Evolutionary conservation across 2,888 invertebrate genomes (phyloP), one percentile per base, ranked within the genome.

Genomic region (Papilio demoleus): DNA sequence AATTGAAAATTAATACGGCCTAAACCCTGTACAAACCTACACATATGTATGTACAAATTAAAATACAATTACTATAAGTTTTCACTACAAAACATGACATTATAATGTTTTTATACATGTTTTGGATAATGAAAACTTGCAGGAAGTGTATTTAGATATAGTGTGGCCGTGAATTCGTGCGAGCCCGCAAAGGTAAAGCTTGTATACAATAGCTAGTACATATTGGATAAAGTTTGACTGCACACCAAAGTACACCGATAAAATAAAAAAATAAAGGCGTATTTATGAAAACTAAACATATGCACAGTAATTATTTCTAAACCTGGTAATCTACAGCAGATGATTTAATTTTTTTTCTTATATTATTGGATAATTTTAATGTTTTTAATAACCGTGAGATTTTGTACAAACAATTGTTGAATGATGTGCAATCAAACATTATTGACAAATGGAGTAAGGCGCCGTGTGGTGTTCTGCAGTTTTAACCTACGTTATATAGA

Each of bases 381-480:
- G 4, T 9, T 8, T 36, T 36, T 36, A 11, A 9, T n/a, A n/a
- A n/a, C n/a, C n/a, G n/a, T n/a, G n/a, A n/a, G n/a, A n/a, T n/a
- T n/a, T n/a, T n/a, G n/a, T 36, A 8, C 9, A 36, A 9, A 9
- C 1, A 36, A 5, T 36, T 36, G 5, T 8, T 8, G 2, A 11
- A 24, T 24, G 34, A 2, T 8, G 31, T 53, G 31, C 53, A 53
- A n/a, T 53, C 4, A 53, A 53, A 53, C 4, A 9, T 31, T 50
- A 22, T 4, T 4, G 4, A 73, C 76, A 74, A 71, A 73, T 65
- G 74, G 76, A 75, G 75, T 73, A 81, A 81, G 82, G 84, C 84
- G 83, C 80, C 77, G 74, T 74, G 77, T 73, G 81, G 79, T 76
- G 81, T 79, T 77, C 71, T 75, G 76, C 76, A 75, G 76, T 73